A percentile compares a stretch with the other conserved stretches of the same genome.
Conservation (phyloP, 2,888 invertebrate genomes). For the Taphrorychus bicolor region DNA sequence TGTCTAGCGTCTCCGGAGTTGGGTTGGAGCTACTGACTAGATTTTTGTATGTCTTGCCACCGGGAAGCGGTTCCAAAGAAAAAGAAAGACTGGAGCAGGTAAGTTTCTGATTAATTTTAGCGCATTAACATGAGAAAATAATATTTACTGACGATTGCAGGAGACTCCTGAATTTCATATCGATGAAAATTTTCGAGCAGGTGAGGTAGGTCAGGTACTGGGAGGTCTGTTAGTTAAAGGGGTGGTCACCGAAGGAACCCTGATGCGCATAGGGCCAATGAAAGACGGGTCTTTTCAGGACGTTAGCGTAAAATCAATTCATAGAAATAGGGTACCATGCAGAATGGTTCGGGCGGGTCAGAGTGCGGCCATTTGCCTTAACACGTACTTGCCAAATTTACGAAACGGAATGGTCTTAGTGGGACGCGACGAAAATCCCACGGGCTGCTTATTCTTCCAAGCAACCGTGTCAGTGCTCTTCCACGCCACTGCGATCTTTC, state of each 20-base stretch:
- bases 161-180: conserved; percentile 88
- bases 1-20: conserved; percentile 89
- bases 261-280: conserved; percentile 77
- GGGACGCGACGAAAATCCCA: conserved; percentile 61
- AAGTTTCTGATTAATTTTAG: conserved; percentile 15
- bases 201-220: conserved; percentile 82
- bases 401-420: conserved; percentile 88
- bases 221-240: conserved; percentile 88
- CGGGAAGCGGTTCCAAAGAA: conserved; percentile 69
- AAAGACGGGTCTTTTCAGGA: conserved; percentile 80
- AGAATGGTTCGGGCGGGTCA: conserved; percentile 88
- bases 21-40: conserved; percentile 84
- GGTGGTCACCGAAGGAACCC: conserved; percentile 83
- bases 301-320: conserved; percentile 83
- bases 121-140: not conserved
- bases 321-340: conserved; percentile 92
- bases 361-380: conserved; percentile 83
- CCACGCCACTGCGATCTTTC: conserved; percentile 83
- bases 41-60: conserved; percentile 84
- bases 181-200: conserved; percentile 90
- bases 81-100: conserved; percentile 74
- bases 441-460: conserved; percentile 71
- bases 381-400: conserved; percentile 67
- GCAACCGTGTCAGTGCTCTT: conserved; percentile 90
- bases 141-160: conserved; percentile 55